A percentile compares a stretch with the other conserved stretches of the same genome.
Conservation (phyloP, 2,797 vertebrate genomes). For the Semotilus atromaculatus region DNA sequence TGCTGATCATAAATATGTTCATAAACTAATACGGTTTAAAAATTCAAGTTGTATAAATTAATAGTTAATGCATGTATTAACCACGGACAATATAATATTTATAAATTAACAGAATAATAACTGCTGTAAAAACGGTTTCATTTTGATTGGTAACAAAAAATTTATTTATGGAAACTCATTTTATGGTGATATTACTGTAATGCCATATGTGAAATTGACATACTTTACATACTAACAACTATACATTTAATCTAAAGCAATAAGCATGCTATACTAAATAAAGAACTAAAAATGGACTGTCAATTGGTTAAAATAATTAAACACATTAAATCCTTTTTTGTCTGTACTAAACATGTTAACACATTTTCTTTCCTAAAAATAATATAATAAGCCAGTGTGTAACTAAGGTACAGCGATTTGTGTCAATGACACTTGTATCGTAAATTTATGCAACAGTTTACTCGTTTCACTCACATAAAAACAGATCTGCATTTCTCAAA, state of each 20-base stretch:
- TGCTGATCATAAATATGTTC: too few species aligned
- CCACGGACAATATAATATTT: not conserved
- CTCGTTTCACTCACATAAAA: not conserved
- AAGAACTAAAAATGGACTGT: not conserved
- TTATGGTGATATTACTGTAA: not conserved
- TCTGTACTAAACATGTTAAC: not conserved
- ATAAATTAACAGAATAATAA: not conserved
- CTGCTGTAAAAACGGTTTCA: not conserved
- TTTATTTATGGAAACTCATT: not conserved
- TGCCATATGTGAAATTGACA: not conserved
- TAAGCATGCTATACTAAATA: not conserved
- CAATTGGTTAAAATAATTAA: conserved; percentile 1
- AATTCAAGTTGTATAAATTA: not conserved
- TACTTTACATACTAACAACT: not conserved
- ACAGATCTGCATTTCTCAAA: not conserved
- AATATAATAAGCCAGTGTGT: not conserved
- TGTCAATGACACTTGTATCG: conserved; percentile 11
- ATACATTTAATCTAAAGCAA: not conserved
- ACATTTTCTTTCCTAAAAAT: not conserved
- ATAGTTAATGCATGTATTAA: not conserved
- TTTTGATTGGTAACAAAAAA: not conserved
- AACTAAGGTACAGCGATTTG: not conserved
- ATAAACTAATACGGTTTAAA: not conserved
- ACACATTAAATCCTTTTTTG: not conserved
- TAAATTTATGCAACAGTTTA: conserved; percentile 24